Percentiles rank a stretch among this genome's conserved stretches.
These are phyloP conservation scores for Drosophila lacertosa DNA, from an alignment of 1,140 invertebrate species.

Conservation along the genomic window DNA sequence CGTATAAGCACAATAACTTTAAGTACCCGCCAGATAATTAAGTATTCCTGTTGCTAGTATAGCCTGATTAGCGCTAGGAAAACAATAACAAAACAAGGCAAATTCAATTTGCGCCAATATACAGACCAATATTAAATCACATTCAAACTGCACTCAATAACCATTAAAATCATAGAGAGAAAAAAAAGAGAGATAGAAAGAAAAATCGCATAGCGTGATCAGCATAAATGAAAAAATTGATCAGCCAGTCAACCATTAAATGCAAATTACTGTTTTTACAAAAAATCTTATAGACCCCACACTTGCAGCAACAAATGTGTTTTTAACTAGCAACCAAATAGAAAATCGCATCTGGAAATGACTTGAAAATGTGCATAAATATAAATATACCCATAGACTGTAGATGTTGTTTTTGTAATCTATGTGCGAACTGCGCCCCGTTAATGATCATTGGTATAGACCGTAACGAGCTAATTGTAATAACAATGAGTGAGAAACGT, in stretches of 20 bases:
- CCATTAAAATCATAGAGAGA: constrained; percentile 1
- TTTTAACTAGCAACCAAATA: not conserved
- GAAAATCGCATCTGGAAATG: constrained; percentile 13
- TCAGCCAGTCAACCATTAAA: constrained; percentile 39
- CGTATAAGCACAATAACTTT: constrained; percentile 15
- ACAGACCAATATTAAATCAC: too few relatives aligned
- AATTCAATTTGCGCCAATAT: constrained; percentile 7
- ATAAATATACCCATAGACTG: not conserved
- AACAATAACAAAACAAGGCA: constrained; percentile 28
- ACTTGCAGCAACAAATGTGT: constrained; percentile 2
- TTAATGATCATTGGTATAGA: constrained; percentile 19
- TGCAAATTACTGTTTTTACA: constrained; percentile 50
- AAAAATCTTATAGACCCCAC: constrained; percentile 8
- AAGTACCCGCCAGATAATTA: constrained; percentile 19
- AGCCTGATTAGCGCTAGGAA: constrained; percentile 45
- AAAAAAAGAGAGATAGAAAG: not conserved
- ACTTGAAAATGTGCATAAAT: constrained; percentile 25
- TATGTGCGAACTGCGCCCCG: constrained; percentile 15
- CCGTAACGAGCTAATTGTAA: constrained; percentile 25
- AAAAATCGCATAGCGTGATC: constrained; percentile 38
- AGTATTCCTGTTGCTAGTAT: constrained; percentile 8
- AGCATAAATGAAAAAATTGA: constrained; percentile 63
- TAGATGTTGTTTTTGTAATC: not conserved
- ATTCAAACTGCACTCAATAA: constrained; percentile 36
- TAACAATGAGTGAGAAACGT: not conserved